Percentiles rank a stretch among this genome's conserved stretches.
These are phyloP conservation scores for Noctua comes DNA, from an alignment of 2,888 invertebrate species.

Conservation along the genomic window DNA sequence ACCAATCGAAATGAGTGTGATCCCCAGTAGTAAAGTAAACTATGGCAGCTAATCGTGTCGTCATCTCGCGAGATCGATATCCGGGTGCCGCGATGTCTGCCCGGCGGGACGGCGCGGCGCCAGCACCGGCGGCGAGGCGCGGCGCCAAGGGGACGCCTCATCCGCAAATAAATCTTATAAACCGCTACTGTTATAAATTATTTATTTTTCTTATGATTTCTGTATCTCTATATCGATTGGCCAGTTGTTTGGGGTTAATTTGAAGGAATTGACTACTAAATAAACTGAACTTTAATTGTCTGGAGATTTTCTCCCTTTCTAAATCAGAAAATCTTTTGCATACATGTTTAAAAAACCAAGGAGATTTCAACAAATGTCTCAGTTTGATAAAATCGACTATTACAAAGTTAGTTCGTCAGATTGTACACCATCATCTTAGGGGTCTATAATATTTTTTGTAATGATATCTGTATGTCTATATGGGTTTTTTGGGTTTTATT, in stretches of 20 bases:
- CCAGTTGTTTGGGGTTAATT: conserved; percentile 5
- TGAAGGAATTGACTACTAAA: background rate
- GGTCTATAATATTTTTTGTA: conserved; percentile 71
- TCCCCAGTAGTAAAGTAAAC: conserved; percentile 51
- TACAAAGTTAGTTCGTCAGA: background rate
- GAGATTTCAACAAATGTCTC: background rate
- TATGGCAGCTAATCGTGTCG: conserved; percentile 62
- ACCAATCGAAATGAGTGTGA: conserved; percentile 10
- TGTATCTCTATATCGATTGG: conserved; percentile 55
- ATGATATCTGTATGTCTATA: conserved; percentile 56
- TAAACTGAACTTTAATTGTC: background rate
- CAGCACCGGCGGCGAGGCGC: conserved; percentile 56
- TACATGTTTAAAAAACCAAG: background rate
- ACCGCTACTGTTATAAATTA: conserved; percentile 72
- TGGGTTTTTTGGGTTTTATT: conserved; percentile 18
- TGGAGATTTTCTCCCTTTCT: background rate
- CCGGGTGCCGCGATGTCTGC: conserved; percentile 80
- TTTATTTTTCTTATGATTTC: conserved; percentile 73
- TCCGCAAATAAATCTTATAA: conserved; percentile 78
- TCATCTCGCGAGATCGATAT: conserved; percentile 82
- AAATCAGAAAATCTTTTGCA: background rate
- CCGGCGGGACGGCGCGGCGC: conserved; percentile 88
- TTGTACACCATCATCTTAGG: background rate
- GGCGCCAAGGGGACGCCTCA: conserved; percentile 85
- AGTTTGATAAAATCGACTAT: background rate